These are phyloP conservation scores for Agelas oroides DNA, from an alignment of 37 sponge, comb jelly and placozoan genomes.

Conservation along the genomic window DNA sequence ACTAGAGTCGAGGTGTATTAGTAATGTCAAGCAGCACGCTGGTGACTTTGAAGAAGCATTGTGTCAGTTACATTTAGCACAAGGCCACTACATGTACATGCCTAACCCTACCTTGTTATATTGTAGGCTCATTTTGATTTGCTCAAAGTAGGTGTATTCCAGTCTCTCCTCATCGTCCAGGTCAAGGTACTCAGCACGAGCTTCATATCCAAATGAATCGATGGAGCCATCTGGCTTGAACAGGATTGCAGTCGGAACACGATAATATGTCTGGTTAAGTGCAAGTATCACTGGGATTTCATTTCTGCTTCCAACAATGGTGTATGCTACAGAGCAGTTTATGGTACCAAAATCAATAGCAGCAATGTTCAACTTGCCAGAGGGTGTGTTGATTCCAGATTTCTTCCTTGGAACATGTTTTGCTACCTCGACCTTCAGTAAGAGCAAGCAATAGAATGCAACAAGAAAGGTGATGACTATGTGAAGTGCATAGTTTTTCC, in stretches of 20 bases:
- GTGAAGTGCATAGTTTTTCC: too few relatives aligned
- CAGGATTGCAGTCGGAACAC: constrained; percentile 36
- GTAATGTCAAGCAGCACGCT: too few relatives aligned
- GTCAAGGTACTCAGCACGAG: background rate
- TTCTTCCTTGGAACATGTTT: too few relatives aligned
- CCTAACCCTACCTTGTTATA: too few relatives aligned
- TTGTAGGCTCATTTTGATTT: constrained; percentile 29
- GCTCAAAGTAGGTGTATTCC: constrained; percentile 21
- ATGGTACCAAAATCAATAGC: constrained; percentile 2
- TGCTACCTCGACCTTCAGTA: too few relatives aligned
- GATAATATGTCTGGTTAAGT: background rate
- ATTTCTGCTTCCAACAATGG: background rate
- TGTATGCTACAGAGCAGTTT: constrained; percentile 2
- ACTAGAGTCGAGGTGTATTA: too few relatives aligned
- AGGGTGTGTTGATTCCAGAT: too few relatives aligned
- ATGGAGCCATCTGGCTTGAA: constrained; percentile 6
- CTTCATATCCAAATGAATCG: background rate
- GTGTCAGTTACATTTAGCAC: too few relatives aligned
- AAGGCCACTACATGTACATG: too few relatives aligned
- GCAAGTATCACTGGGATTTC: background rate
- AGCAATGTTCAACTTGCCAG: background rate
- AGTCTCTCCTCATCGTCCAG: background rate
- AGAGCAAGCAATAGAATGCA: too few relatives aligned
- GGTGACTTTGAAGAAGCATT: too few relatives aligned
- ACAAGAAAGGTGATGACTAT: too few relatives aligned